Percentiles rank a stretch among this genome's conserved stretches.
These are phyloP conservation scores for Columba livia DNA, from an alignment of 2,113 vertebrate species.

Conservation along the genomic window DNA sequence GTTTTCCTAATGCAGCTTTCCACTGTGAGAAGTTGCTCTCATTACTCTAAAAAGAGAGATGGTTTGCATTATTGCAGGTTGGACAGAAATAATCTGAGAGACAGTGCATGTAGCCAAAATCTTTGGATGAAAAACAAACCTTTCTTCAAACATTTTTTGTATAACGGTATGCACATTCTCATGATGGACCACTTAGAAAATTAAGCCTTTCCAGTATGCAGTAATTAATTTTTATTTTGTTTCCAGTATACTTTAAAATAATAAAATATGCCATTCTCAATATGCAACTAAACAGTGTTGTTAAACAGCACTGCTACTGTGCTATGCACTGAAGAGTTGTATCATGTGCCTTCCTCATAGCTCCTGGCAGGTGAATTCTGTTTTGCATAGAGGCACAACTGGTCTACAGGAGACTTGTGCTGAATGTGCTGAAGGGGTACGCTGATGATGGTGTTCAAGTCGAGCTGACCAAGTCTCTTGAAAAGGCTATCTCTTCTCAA, in stretches of 20 bases:
- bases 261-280: background rate
- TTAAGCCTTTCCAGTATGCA: background rate
- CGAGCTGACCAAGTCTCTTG: background rate
- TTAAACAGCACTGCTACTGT: background rate
- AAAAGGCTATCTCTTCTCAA: background rate
- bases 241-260: background rate
- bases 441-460: background rate
- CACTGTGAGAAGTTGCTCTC: background rate
- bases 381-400: background rate
- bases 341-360: background rate
- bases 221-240: background rate
- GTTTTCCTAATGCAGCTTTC: background rate
- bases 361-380: background rate
- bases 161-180: rapidly evolving
- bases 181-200: background rate
- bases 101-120: background rate
- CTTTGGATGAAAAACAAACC: background rate
- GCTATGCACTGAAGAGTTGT: background rate
- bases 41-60: background rate
- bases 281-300: background rate
- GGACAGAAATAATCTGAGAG: background rate
- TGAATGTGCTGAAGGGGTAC: background rate
- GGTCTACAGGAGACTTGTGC: background rate
- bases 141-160: background rate
- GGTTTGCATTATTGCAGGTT: background rate